phyloP scores from a whole-genome alignment of 2,113 vertebrate genomes.

The Pachyramphus minor region DNA sequence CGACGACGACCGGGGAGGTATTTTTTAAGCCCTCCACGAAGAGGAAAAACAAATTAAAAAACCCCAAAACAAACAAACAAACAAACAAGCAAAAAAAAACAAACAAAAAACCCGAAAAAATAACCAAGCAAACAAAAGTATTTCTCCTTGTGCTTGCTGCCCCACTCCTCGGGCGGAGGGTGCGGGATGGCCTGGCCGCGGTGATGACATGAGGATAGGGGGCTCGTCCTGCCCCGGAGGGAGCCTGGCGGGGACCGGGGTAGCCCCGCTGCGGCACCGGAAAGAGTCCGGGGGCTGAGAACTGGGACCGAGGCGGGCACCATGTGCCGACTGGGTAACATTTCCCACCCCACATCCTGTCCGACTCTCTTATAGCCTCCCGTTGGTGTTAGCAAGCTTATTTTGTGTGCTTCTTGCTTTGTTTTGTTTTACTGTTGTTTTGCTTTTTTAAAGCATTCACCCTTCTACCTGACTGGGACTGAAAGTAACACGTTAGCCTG shows the following conservation, averaged over 20 bases:
- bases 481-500: accelerated
- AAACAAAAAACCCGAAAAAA: too few species aligned
- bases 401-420: background rate
- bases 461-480: background rate
- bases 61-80: background rate
- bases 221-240: accelerated
- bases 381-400: background rate
- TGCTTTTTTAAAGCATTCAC: accelerated
- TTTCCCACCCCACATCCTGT: background rate
- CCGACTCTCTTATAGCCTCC: background rate
- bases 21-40: background rate
- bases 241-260: accelerated
- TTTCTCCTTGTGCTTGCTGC: background rate
- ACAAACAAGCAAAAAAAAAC: background rate
- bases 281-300: accelerated
- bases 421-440: background rate
- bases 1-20: background rate
- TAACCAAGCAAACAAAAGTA: too few species aligned
- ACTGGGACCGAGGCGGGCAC: accelerated
- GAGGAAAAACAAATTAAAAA: too few species aligned
- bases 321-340: accelerated
- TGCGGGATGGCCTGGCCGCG: background rate
- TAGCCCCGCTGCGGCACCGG: background rate
- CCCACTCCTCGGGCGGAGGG: background rate
- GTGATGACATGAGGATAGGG: background rate